Evolutionary conservation across 1,140 invertebrate species (phyloP), one percentile per base, ranked within the genome.

Genomic region (Condylostylus longicornis): DNA sequence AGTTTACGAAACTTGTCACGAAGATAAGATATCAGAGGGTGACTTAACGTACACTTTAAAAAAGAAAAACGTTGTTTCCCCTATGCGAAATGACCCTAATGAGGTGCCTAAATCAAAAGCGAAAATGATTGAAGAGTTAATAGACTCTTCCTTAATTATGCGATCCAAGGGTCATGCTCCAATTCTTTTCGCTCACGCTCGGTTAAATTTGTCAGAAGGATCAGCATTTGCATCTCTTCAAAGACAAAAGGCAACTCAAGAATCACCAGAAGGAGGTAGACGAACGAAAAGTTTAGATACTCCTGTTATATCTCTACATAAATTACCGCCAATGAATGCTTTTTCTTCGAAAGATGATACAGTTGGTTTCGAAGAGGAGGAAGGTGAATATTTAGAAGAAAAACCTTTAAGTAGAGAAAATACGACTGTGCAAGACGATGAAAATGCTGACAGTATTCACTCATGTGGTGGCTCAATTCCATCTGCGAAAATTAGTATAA

Each of bases 331-430:
- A n/a, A 74, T 79, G 49, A 83, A 83, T 59, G 78, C 82, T 0
- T 84, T 86, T 62, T 85, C 82, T 1, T 83, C 80, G 37, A 85
- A 85, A 59, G 83, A 87, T 59, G 82, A 87, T 52, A 87, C 82
- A 0, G 71, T 87, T 1, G 77, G 74, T 38, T 66, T 66, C 23
- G 74, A 77, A 42, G 70, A 78, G 51, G 70, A 78, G 51, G 68
- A 74, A 50, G 74, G 75, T 13, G 68, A 72, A 38, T 68, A 72
- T 38, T 66, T 76, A 17, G 68, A 69, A 51, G 67, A 73, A 45
- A 72, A 71, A 42, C 53, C 66, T 0, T 45, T 71, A 18, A 45
- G 49, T 30, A 45, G 45, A 0, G 35, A 43, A 2, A 12, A 28
- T 7, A 22, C 18, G 1, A 17, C 21, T 3, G 46, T 35, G 13